Conservation (phyloP, 2,888 invertebrate genomes). For the Acrobeloides nanus region DNA sequence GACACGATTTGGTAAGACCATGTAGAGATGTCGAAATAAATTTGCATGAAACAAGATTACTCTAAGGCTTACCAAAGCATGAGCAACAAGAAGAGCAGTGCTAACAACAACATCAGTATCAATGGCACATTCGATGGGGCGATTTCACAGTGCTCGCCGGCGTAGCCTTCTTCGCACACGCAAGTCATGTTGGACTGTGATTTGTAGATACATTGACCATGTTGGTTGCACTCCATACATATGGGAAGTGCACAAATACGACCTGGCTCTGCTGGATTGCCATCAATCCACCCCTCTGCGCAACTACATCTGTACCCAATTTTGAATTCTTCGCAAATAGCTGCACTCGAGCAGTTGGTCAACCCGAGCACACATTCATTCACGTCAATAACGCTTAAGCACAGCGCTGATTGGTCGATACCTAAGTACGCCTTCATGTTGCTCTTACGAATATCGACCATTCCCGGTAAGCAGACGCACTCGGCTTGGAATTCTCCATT, state of each 20-base stretch:
- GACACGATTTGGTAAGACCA: too few species aligned
- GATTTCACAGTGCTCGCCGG: slow-evolving; percentile 44
- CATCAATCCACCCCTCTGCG: slow-evolving; percentile 48
- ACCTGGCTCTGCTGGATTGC: slow-evolving; percentile 45
- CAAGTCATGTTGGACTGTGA: slow-evolving; percentile 48
- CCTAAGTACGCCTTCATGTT: slow-evolving; percentile 9
- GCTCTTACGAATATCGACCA: slow-evolving; percentile 35
- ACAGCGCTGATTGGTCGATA: slow-evolving; percentile 1
- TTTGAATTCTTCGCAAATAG: slow-evolving; percentile 41
- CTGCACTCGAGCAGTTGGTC: slow-evolving; percentile 51
- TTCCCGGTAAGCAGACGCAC: slow-evolving; percentile 34
- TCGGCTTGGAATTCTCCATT: slow-evolving; percentile 63
- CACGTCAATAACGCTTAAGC: slow-evolving; percentile 11
- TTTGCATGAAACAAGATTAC: too few species aligned
- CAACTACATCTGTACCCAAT: slow-evolving; percentile 48
- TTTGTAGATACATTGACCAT: slow-evolving; percentile 19
- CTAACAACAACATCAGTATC: slow-evolving; percentile 44
- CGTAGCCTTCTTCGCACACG: slow-evolving; percentile 49
- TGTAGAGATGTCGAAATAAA: too few species aligned
- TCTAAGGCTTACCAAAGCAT: slow-evolving; percentile 42
- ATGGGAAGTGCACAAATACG: slow-evolving; percentile 44
- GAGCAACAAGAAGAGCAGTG: slow-evolving; percentile 48
- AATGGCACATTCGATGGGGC: slow-evolving; percentile 43
- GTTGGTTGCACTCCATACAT: slow-evolving; percentile 45
- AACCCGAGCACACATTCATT: slow-evolving; percentile 50